These are phyloP conservation scores for Vireo altiloquus DNA, from an alignment of 2,113 vertebrate species.

Conservation along the genomic window DNA sequence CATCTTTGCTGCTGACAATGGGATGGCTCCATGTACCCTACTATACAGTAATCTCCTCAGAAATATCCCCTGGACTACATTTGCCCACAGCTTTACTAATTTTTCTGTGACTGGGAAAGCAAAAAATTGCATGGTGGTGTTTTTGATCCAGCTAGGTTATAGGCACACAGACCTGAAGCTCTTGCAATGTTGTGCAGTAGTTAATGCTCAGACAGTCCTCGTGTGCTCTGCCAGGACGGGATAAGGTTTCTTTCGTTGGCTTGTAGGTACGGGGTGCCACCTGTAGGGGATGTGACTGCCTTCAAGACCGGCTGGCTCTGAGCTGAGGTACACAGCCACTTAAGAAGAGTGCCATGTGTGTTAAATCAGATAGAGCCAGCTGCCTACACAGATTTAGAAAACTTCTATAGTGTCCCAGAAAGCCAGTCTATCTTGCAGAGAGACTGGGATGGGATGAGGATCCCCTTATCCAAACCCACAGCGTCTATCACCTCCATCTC, in stretches of 20 bases:
- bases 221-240: background rate
- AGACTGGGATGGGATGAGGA: background rate
- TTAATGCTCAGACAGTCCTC: background rate
- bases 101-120: background rate
- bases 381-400: background rate
- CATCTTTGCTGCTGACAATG: background rate
- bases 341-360: background rate
- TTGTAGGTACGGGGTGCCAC: background rate
- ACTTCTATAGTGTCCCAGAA: background rate
- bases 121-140: background rate
- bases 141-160: background rate
- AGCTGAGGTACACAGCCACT: fast-evolving
- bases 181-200: fast-evolving
- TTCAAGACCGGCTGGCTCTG: background rate
- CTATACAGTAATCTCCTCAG: background rate
- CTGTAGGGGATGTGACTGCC: background rate
- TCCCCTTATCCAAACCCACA: background rate
- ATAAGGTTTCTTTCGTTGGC: background rate
- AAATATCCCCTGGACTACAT: background rate
- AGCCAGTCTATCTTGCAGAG: background rate
- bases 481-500: background rate
- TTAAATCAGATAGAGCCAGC: background rate
- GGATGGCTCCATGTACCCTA: background rate
- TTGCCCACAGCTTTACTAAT: background rate
- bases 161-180: background rate